Evolutionary conservation across 2,797 vertebrate genomes (phyloP), one percentile per base, ranked within the genome.

Genomic region (Stomatorhinus walkeri): DNA sequence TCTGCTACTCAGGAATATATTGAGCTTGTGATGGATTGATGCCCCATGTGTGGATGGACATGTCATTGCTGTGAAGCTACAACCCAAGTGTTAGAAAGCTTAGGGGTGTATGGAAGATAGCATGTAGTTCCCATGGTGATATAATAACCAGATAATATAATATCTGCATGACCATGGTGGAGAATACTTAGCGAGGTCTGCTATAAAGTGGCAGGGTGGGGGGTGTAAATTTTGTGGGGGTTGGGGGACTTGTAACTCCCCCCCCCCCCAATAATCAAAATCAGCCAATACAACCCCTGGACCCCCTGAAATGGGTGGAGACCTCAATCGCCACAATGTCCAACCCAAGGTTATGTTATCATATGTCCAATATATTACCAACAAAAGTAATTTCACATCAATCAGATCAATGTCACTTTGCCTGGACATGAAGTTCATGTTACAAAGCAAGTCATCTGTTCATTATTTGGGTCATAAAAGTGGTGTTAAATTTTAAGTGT

Each of bases 111-210:
- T 28, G 24, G 61, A 64, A 10, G 61, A 4, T 64, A 28, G 9
- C 61, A 64, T 28, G 22, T 5, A 54, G 87, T 90, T 83, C 68
- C 19, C 32, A 59, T 24, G 83, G 88, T 72, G 87, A 89, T 81
- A 87, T 43, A 49, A 16, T 54, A 19, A 81, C 84, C 49, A 52
- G 52, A 88, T 89, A 87, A 89, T 59, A 9, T 43, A 19, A 48
- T 88, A 87, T 90, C 61, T 79, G 51, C 85, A 59, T 36, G 24
- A 51, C 22, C 89, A 68, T 87, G 87, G 88, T 88, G 6, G 64
- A 24, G 24, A 12, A 7, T 1, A 61, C 56, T 7, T 61, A 61
- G 56, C 0, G 56, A 61, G 56, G 56, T 61, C 56, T 61, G n/a
- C n/a, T 61, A n/a, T 61, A 61, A 61, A 61, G 56, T 56, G 54